Base-by-base conservation (phyloP, 2,888 invertebrate species). In the Mimachlamys varia region DNA sequence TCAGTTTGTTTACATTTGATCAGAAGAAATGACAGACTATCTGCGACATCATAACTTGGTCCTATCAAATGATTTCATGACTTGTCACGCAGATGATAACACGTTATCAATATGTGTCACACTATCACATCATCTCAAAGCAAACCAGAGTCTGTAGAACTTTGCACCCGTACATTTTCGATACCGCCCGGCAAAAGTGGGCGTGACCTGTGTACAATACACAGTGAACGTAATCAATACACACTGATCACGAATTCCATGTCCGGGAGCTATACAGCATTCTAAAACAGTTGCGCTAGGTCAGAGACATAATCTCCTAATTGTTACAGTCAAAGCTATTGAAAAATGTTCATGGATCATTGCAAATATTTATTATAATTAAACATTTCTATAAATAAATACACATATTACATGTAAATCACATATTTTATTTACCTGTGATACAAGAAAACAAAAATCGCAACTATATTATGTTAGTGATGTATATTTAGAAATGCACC, bases 1-100 rank as follows among this genome's bases (percentile, higher is more conserved):
- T 50, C 38, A 27, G 44, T 88, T 88, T 88, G 88, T 88, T 50
- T 50, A 88, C 88, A 50, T 50, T 50, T 88, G 37, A 27, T 88
- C 37, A 49, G 49, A 53, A 53, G 33, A 50, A 7, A 76, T 76
- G 76, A 76, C 76, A 76, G 76, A 44, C 76, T 76, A 76, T 5
- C 76, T 22, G 76, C 76, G 33, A 33, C 76, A 76, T 76, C 76
- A 27, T 27, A 22, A 76, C 27, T 76, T 27, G 76, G 76, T 33
- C 33, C 76, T 76, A 27, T 76, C 76, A 76, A 76, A 27, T 12
- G 27, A 76, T 10, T 2, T 33, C 76, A 17, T 76, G 76, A 7
- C 0, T 10, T 33, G 76, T 27, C 76, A 33, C 27, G 76, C 33
- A 33, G 15, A 33, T 33, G 76, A 76, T 76, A 27, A 5, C 10